phyloP scores from a whole-genome alignment of 2,888 invertebrate species.

The Eurytoma californica region DNA sequence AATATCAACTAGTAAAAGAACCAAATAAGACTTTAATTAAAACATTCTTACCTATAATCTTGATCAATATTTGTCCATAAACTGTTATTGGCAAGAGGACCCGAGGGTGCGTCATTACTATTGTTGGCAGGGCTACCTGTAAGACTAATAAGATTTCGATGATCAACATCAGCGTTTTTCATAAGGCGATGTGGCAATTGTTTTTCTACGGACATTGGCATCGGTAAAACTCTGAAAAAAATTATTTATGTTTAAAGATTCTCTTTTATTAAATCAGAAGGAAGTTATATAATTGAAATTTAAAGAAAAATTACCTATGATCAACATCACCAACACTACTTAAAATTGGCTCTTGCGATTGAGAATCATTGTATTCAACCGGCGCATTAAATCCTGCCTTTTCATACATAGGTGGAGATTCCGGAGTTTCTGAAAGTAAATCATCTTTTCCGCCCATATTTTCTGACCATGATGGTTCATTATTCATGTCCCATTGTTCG shows the following conservation, averaged over 20 bases:
- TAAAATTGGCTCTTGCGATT: constrained; percentile 70
- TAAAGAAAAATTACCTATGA: constrained; percentile 66
- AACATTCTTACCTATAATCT: constrained; percentile 69
- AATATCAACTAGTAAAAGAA: neutral
- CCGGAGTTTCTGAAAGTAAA: constrained; percentile 78
- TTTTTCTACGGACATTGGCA: constrained; percentile 69
- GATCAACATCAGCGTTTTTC: constrained; percentile 82
- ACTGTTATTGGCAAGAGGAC: constrained; percentile 61
- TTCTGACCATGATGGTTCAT: constrained; percentile 65
- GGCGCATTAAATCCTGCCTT: constrained; percentile 78
- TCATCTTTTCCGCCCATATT: constrained; percentile 63
- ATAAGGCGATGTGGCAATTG: constrained; percentile 70
- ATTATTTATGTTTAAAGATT: neutral
- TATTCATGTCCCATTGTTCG: constrained; percentile 69
- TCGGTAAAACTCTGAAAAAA: constrained; percentile 57
- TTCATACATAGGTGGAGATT: constrained; percentile 82
- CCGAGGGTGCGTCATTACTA: constrained; percentile 60
- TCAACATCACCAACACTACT: constrained; percentile 72
- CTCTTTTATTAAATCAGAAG: neutral
- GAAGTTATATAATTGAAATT: neutral
- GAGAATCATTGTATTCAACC: constrained; percentile 80
- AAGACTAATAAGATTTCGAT: constrained; percentile 88
- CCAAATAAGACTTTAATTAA: neutral
- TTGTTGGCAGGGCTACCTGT: constrained; percentile 82
- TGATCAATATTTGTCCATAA: constrained; percentile 72